Conservation (phyloP, 2,113 vertebrate species). For the Macquaria australasica region DNA sequence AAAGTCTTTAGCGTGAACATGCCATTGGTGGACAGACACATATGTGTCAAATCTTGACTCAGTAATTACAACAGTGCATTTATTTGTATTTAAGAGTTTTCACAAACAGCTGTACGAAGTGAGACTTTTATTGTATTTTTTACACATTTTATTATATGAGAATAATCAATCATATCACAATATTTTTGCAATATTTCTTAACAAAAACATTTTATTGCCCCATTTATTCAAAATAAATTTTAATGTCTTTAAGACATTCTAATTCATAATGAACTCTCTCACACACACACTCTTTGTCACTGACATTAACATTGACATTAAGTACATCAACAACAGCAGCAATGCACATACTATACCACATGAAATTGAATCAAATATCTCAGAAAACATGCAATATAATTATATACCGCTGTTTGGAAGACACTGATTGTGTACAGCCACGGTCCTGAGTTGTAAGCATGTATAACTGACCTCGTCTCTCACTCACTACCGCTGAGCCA, state of each 20-base stretch:
- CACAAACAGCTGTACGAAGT: background rate
- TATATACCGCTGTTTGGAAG: slow-evolving; percentile 67
- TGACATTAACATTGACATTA: slow-evolving; percentile 9
- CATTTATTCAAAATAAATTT: background rate
- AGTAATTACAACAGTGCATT: slow-evolving; percentile 34
- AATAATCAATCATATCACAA: slow-evolving; percentile 5
- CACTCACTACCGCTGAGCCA: slow-evolving; percentile 63
- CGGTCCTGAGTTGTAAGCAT: slow-evolving; percentile 67
- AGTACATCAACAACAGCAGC: slow-evolving; percentile 8
- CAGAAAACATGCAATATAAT: slow-evolving; percentile 67
- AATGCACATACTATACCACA: slow-evolving; percentile 8
- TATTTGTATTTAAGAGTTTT: slow-evolving; percentile 36
- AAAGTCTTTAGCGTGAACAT: slow-evolving; percentile 90
- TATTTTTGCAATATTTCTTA: slow-evolving; percentile 1
- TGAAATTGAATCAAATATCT: slow-evolving; percentile 15
- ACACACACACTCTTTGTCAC: slow-evolving; percentile 11
- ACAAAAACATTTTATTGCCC: background rate
- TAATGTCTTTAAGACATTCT: background rate
- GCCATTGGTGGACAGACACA: slow-evolving; percentile 84
- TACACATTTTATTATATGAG: background rate
- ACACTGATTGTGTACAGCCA: slow-evolving; percentile 63
- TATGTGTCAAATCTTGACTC: slow-evolving; percentile 23
- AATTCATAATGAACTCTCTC: background rate
- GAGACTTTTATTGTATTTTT: slow-evolving; percentile 1
- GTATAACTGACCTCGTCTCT: slow-evolving; percentile 65